Percentiles rank a stretch among this genome's conserved stretches.
phyloP scores from a whole-genome alignment of 2,888 invertebrate genomes.

The Zygothrica quintamaculata region DNA sequence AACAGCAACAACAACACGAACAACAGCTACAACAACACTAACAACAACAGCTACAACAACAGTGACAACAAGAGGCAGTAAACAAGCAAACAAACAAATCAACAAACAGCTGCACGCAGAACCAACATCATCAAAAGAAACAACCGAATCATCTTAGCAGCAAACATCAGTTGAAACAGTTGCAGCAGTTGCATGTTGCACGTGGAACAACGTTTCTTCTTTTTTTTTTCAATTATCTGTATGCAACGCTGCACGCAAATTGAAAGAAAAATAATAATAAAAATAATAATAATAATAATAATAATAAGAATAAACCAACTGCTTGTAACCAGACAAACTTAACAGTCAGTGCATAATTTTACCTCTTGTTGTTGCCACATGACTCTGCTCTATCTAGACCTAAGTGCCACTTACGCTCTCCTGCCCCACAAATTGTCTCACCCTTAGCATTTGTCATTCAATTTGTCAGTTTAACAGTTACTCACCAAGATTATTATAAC shows the following conservation, averaged over 20 bases:
- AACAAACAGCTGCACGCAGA: conserved; percentile 52
- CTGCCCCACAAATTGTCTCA: conserved; percentile 30
- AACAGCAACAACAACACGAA: conserved; percentile 9
- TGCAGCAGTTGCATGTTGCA: conserved; percentile 45
- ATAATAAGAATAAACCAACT: no score
- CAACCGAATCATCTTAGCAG: conserved; percentile 51
- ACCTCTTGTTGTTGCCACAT: no score
- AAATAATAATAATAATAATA: no score
- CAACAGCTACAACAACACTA: conserved; percentile 9
- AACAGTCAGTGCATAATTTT: no score
- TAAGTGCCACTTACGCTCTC: conserved; percentile 7
- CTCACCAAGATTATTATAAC: conserved; percentile 55
- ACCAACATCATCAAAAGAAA: conserved; percentile 58
- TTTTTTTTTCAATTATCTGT: conserved; percentile 60
- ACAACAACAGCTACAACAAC: conserved; percentile 17
- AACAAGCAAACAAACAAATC: conserved; percentile 37
- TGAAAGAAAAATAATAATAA: conserved; percentile 57
- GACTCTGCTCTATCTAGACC: no score
- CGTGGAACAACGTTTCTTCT: conserved; percentile 32
- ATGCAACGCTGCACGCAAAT: conserved; percentile 70
- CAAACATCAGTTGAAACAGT: no score
- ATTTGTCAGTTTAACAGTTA: conserved; percentile 54
- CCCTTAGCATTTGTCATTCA: conserved; percentile 64
- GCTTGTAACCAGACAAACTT: conserved; percentile 24
- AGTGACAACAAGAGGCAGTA: conserved; percentile 30